Conservation (phyloP, 2,888 invertebrate genomes). For the Tanypteryx hageni region DNA sequence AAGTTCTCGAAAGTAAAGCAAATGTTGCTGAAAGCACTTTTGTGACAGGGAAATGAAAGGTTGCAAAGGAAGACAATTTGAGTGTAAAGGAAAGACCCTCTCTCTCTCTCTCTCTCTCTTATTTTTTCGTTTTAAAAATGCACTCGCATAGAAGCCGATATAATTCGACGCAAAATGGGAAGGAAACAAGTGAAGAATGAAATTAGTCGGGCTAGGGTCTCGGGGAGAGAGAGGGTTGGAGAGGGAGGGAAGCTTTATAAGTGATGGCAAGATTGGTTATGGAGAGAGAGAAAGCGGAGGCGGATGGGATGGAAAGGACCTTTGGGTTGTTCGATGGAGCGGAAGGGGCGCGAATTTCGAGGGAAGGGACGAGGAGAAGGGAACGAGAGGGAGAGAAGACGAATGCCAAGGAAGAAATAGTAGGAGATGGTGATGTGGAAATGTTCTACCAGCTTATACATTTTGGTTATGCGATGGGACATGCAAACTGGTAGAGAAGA, state of each 20-base stretch:
- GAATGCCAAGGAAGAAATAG: neutral
- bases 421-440: neutral
- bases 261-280: neutral
- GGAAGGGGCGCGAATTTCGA: neutral
- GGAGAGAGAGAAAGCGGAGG: neutral
- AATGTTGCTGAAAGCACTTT: neutral
- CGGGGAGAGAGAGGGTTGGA: neutral
- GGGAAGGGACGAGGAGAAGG: too few relatives aligned
- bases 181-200: slow-evolving; percentile 55
- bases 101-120: neutral
- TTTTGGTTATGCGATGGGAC: neutral
- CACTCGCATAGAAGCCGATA: neutral
- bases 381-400: neutral
- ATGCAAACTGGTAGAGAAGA: neutral
- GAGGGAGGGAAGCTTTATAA: neutral
- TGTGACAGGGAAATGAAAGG: neutral
- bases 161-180: slow-evolving; percentile 46
- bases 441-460: neutral
- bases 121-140: neutral
- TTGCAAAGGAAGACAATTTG: neutral
- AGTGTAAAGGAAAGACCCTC: neutral
- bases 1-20: neutral
- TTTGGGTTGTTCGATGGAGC: slow-evolving; percentile 21
- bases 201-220: slow-evolving; percentile 9
- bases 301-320: neutral